Percentiles rank a stretch among this genome's conserved stretches.
phyloP scores from a whole-genome alignment of 2,113 vertebrate species.

The Mystacornis crossleyi region DNA sequence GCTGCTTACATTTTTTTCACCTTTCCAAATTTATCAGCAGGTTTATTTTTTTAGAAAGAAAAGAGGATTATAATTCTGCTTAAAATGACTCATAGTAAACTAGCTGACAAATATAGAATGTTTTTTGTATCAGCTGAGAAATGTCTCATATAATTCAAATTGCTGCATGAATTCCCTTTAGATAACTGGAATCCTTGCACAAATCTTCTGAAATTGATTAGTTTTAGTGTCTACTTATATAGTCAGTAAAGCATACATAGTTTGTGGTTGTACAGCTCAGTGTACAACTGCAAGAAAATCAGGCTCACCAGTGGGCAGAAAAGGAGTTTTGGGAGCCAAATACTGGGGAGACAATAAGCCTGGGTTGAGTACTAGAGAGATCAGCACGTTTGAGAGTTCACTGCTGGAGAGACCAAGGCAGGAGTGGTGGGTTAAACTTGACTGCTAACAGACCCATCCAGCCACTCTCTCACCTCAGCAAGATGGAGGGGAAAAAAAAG shows the following conservation, averaged over 20 bases:
- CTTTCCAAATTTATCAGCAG: not conserved
- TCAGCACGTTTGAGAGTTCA: rapidly evolving
- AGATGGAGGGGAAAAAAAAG: not conserved
- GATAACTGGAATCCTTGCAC: not conserved
- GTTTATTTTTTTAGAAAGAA: not conserved
- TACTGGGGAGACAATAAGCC: not conserved
- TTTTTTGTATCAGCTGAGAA: not conserved
- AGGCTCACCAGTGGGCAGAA: not conserved
- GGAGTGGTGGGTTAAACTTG: not conserved
- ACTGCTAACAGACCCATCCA: not conserved
- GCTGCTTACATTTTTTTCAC: not conserved
- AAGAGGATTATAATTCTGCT: not conserved
- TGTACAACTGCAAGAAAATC: not conserved
- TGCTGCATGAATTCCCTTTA: not conserved
- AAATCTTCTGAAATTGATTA: not conserved
- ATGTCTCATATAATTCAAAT: not conserved
- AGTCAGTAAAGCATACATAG: rapidly evolving
- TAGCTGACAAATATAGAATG: not conserved
- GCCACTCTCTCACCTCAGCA: not conserved
- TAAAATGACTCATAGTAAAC: not conserved
- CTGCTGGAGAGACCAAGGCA: not conserved
- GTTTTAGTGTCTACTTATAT: not conserved
- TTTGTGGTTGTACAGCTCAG: not conserved
- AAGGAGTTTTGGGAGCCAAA: not conserved
- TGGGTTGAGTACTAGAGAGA: not conserved